Evolutionary conservation across 2,888 invertebrate species (phyloP).

Genomic region (Onthophagus sagittarius): DNA sequence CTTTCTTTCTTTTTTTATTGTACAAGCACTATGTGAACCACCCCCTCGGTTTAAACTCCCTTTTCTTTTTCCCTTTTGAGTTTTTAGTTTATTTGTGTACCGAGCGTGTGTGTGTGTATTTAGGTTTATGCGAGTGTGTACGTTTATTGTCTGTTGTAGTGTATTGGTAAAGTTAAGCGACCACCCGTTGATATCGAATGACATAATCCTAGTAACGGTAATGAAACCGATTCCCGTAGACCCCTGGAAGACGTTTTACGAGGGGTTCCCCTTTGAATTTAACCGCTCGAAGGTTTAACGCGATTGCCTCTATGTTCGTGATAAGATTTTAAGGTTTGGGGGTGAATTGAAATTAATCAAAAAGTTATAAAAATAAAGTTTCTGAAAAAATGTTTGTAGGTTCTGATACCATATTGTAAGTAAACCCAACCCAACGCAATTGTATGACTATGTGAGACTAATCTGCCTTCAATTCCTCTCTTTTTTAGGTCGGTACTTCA

Average conservation of each 20-base stretch:
- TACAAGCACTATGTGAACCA: neutral
- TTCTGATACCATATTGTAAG: too few relatives aligned
- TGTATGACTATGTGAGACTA: too few relatives aligned
- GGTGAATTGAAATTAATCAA: neutral
- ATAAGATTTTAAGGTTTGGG: neutral
- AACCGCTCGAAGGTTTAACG: neutral
- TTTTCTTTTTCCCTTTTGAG: neutral
- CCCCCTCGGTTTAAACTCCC: neutral
- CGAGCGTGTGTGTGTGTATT: neutral
- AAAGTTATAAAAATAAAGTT: neutral
- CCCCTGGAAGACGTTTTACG: conserved; percentile 9
- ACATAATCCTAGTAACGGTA: conserved; percentile 12
- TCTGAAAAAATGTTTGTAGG: too few relatives aligned
- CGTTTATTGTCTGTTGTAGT: neutral
- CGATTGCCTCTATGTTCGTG: neutral
- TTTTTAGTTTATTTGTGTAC: neutral
- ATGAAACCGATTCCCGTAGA: conserved; percentile 9
- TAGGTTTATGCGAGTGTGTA: neutral
- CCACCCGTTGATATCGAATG: conserved; percentile 12
- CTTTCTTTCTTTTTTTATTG: neutral
- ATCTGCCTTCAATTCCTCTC: too few relatives aligned
- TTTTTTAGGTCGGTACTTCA: too few relatives aligned
- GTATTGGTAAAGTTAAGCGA: conserved; percentile 1
- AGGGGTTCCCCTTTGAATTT: neutral
- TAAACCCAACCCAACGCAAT: too few relatives aligned